Evolutionary conservation across 2,888 invertebrate genomes (phyloP).

Genomic region (Tetranychus piercei): DNA sequence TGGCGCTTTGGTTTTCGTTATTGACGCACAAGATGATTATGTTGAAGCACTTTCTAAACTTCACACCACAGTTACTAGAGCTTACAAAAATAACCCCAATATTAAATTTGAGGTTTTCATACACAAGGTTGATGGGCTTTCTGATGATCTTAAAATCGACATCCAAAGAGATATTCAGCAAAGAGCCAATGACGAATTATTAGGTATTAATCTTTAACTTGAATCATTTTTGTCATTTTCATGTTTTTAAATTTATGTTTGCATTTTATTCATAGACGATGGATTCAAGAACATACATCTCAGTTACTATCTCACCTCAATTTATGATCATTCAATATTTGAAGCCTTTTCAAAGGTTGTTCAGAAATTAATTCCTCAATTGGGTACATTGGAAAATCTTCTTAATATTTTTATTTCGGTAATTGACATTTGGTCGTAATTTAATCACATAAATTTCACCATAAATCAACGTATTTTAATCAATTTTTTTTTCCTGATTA

Average conservation of each 20-base stretch:
- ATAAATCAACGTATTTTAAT: not conserved
- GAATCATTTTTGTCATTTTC: slow-evolving; percentile 10
- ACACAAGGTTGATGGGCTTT: slow-evolving; percentile 96
- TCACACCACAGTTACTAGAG: slow-evolving; percentile 78
- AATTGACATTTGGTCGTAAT: slow-evolving; percentile 33
- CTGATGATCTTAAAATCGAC: slow-evolving; percentile 98
- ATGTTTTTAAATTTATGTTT: not conserved
- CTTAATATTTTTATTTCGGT: slow-evolving; percentile 93
- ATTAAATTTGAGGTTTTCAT: slow-evolving; percentile 97
- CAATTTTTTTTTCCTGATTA: slow-evolving; percentile 28
- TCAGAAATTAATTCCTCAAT: slow-evolving; percentile 90
- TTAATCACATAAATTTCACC: not conserved
- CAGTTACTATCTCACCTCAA: slow-evolving; percentile 80
- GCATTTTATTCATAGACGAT: slow-evolving; percentile 19
- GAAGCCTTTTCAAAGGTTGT: slow-evolving; percentile 99
- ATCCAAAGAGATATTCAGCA: slow-evolving; percentile 96
- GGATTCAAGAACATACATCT: slow-evolving; percentile 65
- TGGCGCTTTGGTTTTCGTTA: slow-evolving; percentile 93
- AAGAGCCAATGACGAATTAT: slow-evolving; percentile 78
- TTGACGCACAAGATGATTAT: slow-evolving; percentile 90
- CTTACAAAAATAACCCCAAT: slow-evolving; percentile 80
- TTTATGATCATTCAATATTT: slow-evolving; percentile 99
- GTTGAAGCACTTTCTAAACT: slow-evolving; percentile 83
- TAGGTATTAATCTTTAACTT: slow-evolving; percentile 48
- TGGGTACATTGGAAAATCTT: slow-evolving; percentile 88